Conservation (phyloP, 2,888 invertebrate genomes). For the Tetragonula carbonaria region DNA sequence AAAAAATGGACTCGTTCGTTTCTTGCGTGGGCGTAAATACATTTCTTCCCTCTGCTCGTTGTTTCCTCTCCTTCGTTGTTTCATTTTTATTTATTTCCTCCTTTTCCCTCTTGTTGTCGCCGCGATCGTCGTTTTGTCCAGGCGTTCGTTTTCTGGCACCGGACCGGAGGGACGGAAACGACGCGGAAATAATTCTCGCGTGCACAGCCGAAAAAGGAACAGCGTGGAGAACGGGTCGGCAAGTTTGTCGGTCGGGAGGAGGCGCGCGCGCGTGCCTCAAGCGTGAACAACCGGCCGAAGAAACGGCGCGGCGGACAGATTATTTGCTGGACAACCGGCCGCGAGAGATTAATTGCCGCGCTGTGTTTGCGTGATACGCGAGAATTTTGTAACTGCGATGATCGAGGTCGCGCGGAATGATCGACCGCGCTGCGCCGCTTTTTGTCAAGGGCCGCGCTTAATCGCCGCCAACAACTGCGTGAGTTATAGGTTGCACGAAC, state of each 20-base stretch:
- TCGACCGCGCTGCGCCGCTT: slow-evolving; percentile 27
- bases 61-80: background rate
- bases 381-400: slow-evolving; percentile 54
- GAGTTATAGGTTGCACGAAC: slow-evolving; percentile 23
- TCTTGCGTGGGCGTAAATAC: slow-evolving; percentile 20
- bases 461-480: slow-evolving; percentile 38
- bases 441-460: slow-evolving; percentile 33
- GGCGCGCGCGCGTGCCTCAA: slow-evolving; percentile 28
- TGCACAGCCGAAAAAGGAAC: slow-evolving; percentile 39
- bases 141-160: background rate
- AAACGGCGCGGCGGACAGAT: slow-evolving; percentile 45
- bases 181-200: slow-evolving; percentile 54
- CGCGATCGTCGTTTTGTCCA: slow-evolving; percentile 9
- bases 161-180: slow-evolving; percentile 30
- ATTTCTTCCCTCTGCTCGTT: background rate
- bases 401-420: slow-evolving; percentile 55
- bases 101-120: background rate
- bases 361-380: slow-evolving; percentile 53
- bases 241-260: slow-evolving; percentile 25
- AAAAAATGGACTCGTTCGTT: slow-evolving; percentile 35
- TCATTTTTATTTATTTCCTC: background rate
- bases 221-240: slow-evolving; percentile 19
- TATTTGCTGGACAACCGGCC: slow-evolving; percentile 49
- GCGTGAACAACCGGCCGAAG: slow-evolving; percentile 45
- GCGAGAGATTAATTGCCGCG: slow-evolving; percentile 52